phyloP scores from a whole-genome alignment of 2,113 vertebrate genomes.

The Cheilinus undulatus region DNA sequence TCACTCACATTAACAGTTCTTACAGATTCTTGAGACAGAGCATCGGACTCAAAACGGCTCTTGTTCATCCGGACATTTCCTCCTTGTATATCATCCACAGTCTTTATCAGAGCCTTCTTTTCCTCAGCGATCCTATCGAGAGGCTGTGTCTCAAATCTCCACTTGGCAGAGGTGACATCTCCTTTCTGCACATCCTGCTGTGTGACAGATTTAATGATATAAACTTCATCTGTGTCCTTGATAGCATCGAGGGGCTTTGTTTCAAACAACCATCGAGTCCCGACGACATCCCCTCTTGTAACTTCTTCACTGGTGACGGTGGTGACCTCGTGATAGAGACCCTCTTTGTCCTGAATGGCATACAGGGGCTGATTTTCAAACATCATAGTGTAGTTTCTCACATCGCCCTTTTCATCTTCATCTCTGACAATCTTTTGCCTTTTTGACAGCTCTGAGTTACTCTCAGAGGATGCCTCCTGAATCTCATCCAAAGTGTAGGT shows the following conservation, averaged over 20 bases:
- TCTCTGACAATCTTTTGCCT: slow-evolving; percentile 77
- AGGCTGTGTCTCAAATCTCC: slow-evolving; percentile 92
- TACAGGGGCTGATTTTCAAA: slow-evolving; percentile 94
- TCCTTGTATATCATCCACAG: slow-evolving; percentile 86
- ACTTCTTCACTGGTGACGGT: slow-evolving; percentile 93
- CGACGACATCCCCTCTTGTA: slow-evolving; percentile 89
- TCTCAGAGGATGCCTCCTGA: slow-evolving; percentile 83
- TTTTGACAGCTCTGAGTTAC: slow-evolving; percentile 67
- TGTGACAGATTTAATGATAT: slow-evolving; percentile 91
- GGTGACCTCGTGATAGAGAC: slow-evolving; percentile 91
- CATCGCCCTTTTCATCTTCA: slow-evolving; percentile 87
- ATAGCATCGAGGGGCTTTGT: slow-evolving; percentile 92
- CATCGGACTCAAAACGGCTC: slow-evolving; percentile 87
- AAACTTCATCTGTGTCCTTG: slow-evolving; percentile 88
- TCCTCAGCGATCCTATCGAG: slow-evolving; percentile 89
- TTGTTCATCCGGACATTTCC: slow-evolving; percentile 88
- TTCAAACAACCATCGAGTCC: slow-evolving; percentile 94
- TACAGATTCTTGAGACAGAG: slow-evolving; percentile 73
- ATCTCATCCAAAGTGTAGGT: slow-evolving; percentile 90
- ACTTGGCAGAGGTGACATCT: slow-evolving; percentile 89
- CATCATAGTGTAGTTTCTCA: slow-evolving; percentile 90
- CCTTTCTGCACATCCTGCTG: slow-evolving; percentile 92
- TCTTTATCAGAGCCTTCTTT: slow-evolving; percentile 78
- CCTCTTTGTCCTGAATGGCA: slow-evolving; percentile 91
- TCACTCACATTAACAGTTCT: slow-evolving; percentile 91